These are phyloP conservation scores for Netelia fuscicornis DNA, from an alignment of 2,888 invertebrate species.

Conservation along the genomic window DNA sequence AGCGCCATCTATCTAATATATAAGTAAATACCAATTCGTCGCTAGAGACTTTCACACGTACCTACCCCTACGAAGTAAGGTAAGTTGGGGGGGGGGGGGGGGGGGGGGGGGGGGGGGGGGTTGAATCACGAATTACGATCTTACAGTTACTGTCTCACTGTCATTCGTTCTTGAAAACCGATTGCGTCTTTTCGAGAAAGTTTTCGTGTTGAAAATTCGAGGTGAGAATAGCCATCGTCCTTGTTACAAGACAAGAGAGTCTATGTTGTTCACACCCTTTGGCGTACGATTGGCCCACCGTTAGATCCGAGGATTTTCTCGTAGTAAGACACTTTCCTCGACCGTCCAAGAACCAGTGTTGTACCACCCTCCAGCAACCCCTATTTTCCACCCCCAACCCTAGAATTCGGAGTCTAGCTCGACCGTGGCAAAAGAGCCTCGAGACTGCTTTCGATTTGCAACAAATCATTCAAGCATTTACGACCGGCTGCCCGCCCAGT, in stretches of 20 bases:
- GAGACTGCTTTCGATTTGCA: slow-evolving; percentile 79
- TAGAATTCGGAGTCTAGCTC: slow-evolving; percentile 40
- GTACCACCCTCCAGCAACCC: not conserved
- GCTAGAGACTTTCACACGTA: slow-evolving; percentile 8
- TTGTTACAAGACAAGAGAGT: too few relatives aligned
- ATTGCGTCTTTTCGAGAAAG: not conserved
- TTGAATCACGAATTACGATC: slow-evolving; percentile 39
- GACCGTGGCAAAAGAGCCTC: slow-evolving; percentile 65
- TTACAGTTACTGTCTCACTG: not conserved
- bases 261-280: too few relatives aligned
- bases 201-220: not conserved
- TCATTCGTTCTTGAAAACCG: not conserved
- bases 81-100: too few relatives aligned
- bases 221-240: not conserved
- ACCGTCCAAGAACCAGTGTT: slow-evolving; percentile 13
- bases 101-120: too few relatives aligned
- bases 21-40: slow-evolving; percentile 42
- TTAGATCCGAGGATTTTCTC: not conserved
- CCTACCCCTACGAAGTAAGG: not conserved
- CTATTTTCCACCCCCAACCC: not conserved
- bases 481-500: slow-evolving; percentile 79
- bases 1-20: slow-evolving; percentile 12
- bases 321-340: not conserved
- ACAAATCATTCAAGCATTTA: slow-evolving; percentile 81
- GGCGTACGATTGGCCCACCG: too few relatives aligned